These are phyloP conservation scores for Pentalonia nigronervosa DNA, from an alignment of 1,140 invertebrate genomes.

Conservation along the genomic window DNA sequence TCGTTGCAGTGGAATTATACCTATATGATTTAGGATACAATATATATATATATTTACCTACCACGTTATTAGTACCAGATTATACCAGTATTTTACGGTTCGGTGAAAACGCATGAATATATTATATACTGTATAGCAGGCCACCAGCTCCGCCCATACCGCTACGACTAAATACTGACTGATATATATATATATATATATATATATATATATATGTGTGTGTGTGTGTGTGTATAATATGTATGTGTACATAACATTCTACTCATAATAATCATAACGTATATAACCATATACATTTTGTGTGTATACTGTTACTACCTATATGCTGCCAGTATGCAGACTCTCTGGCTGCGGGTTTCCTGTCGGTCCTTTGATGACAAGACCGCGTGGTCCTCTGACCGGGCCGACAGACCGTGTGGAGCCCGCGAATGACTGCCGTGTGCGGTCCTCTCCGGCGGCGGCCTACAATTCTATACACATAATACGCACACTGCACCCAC, in stretches of 20 bases:
- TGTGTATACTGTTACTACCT: neutral
- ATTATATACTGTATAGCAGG: no score
- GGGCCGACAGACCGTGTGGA: slow-evolving; percentile 35
- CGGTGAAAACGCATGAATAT: slow-evolving; percentile 26
- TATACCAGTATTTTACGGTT: slow-evolving; percentile 45
- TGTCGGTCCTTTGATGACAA: slow-evolving; percentile 47
- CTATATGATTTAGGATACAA: neutral
- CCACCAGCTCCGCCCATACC: neutral
- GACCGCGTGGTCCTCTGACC: neutral
- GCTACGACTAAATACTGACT: neutral
- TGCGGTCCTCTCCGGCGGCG: slow-evolving; percentile 25
- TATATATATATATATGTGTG: no score
- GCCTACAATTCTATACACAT: neutral
- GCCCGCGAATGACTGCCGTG: slow-evolving; percentile 25
- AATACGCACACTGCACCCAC: neutral
- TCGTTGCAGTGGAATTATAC: neutral
- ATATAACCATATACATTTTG: neutral
- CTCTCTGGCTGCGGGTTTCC: slow-evolving; percentile 23
- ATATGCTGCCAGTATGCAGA: neutral
- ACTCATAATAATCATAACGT: neutral
- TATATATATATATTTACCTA: neutral
- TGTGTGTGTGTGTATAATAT: no score
- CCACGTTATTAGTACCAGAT: neutral
- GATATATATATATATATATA: no score
- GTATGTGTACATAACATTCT: neutral